Conservation (phyloP, 92 coral and sea anemone genomes). For the Epizoanthus stellaris region DNA sequence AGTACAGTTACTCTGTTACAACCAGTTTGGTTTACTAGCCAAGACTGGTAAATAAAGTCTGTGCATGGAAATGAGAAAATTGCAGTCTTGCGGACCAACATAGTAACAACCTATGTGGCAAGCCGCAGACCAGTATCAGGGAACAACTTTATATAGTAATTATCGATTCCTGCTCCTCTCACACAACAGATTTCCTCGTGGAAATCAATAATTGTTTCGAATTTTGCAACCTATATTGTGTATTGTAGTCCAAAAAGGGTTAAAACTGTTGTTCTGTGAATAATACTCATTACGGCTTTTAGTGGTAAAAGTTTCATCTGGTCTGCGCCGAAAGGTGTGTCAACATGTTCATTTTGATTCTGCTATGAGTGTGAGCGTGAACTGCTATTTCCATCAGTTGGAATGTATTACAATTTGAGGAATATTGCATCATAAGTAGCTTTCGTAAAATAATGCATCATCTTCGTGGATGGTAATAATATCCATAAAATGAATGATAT, state of each 20-base stretch:
- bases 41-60: not conserved
- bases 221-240: not conserved
- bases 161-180: conserved; percentile 6
- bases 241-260: not conserved
- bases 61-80: not conserved
- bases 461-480: not conserved
- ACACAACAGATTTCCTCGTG: not conserved
- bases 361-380: not conserved
- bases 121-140: conserved; percentile 18
- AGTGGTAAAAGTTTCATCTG: not conserved
- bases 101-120: not conserved
- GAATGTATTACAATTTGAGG: not conserved
- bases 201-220: not conserved
- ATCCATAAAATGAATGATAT: too few relatives aligned
- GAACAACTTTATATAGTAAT: not conserved
- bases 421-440: not conserved
- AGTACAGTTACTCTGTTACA: not conserved
- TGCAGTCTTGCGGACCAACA: not conserved
- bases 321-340: too few relatives aligned
- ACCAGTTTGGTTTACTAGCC: not conserved
- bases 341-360: too few relatives aligned
- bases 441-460: not conserved
- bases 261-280: not conserved
- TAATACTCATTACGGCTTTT: not conserved
- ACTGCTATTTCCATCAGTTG: not conserved